Evolutionary conservation across 2,113 vertebrate genomes (phyloP).

Genomic region (Merops nubicus): DNA sequence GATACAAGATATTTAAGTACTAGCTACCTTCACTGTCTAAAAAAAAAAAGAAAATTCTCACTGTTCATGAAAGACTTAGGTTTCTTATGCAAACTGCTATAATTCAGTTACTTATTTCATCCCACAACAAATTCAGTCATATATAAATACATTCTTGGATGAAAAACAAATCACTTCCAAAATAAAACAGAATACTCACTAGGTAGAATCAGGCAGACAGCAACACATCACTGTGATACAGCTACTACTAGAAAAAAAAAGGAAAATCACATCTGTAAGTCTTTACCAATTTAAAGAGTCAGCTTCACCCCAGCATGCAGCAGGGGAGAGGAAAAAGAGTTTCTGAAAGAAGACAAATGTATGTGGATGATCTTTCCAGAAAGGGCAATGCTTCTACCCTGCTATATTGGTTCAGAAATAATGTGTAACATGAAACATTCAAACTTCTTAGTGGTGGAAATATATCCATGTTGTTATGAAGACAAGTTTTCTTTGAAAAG

Average conservation of each 20-base stretch:
- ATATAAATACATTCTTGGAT: background rate
- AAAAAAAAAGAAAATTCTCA: background rate
- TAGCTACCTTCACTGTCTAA: background rate
- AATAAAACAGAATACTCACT: background rate
- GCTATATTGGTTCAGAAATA: background rate
- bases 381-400: background rate
- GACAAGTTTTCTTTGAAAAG: background rate
- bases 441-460: background rate
- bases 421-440: background rate
- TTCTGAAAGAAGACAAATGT: background rate
- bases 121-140: background rate
- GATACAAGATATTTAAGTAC: background rate
- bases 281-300: background rate
- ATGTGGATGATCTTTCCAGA: background rate
- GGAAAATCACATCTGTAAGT: background rate
- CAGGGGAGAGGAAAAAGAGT: rapidly evolving
- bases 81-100: background rate
- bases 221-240: background rate
- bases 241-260: background rate
- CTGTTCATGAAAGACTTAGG: background rate
- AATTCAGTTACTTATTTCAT: background rate
- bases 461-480: background rate
- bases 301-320: background rate
- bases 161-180: background rate
- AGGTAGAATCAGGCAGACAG: background rate